Evolutionary conservation across 2,113 vertebrate genomes (phyloP).

Genomic region (Ptyas mucosa): DNA sequence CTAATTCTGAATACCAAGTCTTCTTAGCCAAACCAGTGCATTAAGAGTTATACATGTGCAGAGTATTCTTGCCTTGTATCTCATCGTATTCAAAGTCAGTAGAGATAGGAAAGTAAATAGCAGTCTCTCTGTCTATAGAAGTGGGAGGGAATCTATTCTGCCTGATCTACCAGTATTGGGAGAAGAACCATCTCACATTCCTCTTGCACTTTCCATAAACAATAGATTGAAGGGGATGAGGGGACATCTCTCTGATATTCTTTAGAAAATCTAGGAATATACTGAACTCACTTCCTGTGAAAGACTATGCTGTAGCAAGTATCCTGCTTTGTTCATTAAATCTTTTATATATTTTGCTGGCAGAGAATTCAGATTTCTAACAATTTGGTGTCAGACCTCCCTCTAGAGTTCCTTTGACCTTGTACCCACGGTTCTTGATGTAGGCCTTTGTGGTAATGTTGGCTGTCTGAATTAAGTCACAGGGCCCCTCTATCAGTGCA

Average conservation of each 20-base stretch:
- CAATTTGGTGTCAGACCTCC: not conserved
- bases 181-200: not conserved
- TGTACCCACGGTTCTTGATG: not conserved
- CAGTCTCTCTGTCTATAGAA: not conserved
- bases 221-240: not conserved
- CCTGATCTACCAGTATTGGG: not conserved
- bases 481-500: not conserved
- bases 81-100: not conserved
- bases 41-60: not conserved
- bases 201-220: not conserved
- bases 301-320: not conserved
- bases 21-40: not conserved
- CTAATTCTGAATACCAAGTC: not conserved
- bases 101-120: not conserved
- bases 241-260: not conserved
- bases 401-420: not conserved
- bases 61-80: not conserved
- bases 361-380: not conserved
- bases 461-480: not conserved
- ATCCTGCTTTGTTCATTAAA: not conserved
- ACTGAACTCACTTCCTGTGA: not conserved
- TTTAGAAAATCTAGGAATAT: not conserved
- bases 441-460: not conserved
- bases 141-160: not conserved
- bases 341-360: not conserved